phyloP scores from a whole-genome alignment of 2,113 vertebrate genomes.

The Gallinago paraguaiae region DNA sequence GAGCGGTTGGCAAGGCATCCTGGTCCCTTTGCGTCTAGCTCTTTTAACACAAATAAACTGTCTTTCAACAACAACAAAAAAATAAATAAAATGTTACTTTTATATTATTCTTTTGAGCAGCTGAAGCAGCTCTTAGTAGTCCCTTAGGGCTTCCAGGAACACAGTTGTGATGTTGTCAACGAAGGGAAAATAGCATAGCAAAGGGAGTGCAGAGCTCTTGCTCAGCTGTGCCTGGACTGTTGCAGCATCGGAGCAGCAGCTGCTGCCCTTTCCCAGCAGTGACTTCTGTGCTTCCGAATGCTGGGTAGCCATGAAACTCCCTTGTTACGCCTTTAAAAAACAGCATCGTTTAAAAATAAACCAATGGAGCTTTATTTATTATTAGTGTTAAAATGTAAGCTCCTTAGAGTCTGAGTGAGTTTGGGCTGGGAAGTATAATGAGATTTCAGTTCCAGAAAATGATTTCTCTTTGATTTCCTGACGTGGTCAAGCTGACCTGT shows the following conservation, averaged over 20 bases:
- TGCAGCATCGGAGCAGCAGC: background rate
- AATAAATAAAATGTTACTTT: background rate
- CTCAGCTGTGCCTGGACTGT: background rate
- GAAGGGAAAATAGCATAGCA: background rate
- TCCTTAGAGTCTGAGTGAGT: background rate
- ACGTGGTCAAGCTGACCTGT: background rate
- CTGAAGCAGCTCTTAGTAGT: background rate
- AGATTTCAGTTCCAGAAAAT: background rate
- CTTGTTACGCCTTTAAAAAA: background rate
- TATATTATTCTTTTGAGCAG: conserved; percentile 37
- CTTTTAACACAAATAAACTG: conserved; percentile 33
- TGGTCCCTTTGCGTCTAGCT: background rate
- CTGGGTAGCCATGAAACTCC: background rate
- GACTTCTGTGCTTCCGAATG: background rate
- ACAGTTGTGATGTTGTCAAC: conserved; percentile 18
- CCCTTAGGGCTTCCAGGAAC: conserved; percentile 3
- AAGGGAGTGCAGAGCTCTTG: background rate
- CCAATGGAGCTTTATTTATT: background rate
- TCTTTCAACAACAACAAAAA: conserved; percentile 21
- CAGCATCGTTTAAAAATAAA: background rate
- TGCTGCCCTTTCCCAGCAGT: background rate
- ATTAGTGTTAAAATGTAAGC: background rate
- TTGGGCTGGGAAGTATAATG: background rate
- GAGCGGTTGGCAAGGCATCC: background rate
- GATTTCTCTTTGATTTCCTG: background rate